Evolutionary conservation across 2,888 invertebrate species (phyloP).

Genomic region (Xestia xanthographa): DNA sequence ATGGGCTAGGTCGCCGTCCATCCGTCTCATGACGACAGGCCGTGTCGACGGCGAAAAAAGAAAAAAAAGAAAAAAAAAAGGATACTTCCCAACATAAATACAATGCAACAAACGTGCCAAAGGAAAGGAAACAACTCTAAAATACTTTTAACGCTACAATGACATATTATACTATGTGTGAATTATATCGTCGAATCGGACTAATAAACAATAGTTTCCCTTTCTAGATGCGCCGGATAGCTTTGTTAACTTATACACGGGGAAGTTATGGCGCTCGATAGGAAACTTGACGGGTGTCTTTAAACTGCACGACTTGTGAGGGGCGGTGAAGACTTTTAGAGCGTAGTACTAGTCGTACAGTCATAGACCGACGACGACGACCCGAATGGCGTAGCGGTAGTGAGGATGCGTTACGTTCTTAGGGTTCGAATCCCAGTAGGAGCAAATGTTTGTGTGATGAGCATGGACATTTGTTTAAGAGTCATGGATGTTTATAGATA

Average conservation of each 20-base stretch:
- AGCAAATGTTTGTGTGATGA: too few relatives aligned
- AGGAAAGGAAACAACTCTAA: slow-evolving; percentile 31
- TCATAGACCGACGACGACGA: neutral
- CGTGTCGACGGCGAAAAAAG: too few relatives aligned
- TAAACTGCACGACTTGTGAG: slow-evolving; percentile 48
- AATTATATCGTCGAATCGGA: slow-evolving; percentile 60
- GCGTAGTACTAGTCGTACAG: neutral
- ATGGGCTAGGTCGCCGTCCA: too few relatives aligned
- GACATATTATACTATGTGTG: slow-evolving; percentile 48
- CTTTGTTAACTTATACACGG: slow-evolving; percentile 65
- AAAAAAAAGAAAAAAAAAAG: too few relatives aligned
- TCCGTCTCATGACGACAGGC: too few relatives aligned
- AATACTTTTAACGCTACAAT: slow-evolving; percentile 53
- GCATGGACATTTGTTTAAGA: too few relatives aligned
- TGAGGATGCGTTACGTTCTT: too few relatives aligned
- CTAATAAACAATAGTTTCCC: slow-evolving; percentile 66
- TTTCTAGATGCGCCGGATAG: slow-evolving; percentile 67
- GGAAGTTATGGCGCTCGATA: slow-evolving; percentile 61
- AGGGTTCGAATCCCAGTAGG: too few relatives aligned
- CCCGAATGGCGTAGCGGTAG: too few relatives aligned
- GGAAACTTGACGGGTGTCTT: slow-evolving; percentile 51
- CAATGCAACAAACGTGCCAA: slow-evolving; percentile 8
- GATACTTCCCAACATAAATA: neutral
- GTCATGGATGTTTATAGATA: too few relatives aligned
- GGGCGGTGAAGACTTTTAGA: slow-evolving; percentile 19